phyloP scores from a whole-genome alignment of 2,113 vertebrate genomes.

The Calyptommatus sinebrachiatus region DNA sequence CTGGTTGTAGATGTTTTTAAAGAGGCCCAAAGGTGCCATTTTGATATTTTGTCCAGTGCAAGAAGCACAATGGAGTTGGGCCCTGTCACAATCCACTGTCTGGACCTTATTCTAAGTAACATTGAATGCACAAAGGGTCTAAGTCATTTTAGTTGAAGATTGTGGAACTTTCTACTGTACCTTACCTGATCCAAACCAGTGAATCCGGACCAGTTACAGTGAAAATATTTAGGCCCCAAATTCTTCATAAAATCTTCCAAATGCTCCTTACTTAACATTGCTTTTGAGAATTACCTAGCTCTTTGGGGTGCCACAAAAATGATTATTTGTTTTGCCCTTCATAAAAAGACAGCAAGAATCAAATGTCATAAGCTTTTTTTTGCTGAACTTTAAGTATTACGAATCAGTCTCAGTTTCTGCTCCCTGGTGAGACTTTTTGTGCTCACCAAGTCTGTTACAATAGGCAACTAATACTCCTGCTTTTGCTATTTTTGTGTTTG shows the following conservation, averaged over 20 bases:
- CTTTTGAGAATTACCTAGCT: background rate
- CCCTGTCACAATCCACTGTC: too few relatives aligned
- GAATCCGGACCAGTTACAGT: too few relatives aligned
- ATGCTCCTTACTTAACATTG: background rate
- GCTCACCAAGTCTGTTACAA: constrained; percentile 30
- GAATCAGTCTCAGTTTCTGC: background rate
- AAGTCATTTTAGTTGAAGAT: too few relatives aligned
- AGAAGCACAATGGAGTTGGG: too few relatives aligned
- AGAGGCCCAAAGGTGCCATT: too few relatives aligned
- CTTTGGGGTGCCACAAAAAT: background rate
- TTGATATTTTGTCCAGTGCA: too few relatives aligned
- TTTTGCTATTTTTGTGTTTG: constrained; percentile 25
- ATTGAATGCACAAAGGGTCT: too few relatives aligned
- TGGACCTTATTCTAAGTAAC: too few relatives aligned
- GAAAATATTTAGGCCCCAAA: background rate
- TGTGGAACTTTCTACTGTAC: too few relatives aligned
- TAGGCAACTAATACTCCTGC: constrained; percentile 24
- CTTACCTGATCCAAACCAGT: too few relatives aligned
- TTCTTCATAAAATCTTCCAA: background rate
- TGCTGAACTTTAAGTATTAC: background rate
- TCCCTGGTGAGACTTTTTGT: constrained; percentile 19
- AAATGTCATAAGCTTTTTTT: constrained; percentile 19
- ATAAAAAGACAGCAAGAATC: background rate
- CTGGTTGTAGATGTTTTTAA: too few relatives aligned
- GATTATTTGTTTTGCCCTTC: background rate